phyloP scores from a whole-genome alignment of 2,113 vertebrate species.

The Argyrosomus japonicus region DNA sequence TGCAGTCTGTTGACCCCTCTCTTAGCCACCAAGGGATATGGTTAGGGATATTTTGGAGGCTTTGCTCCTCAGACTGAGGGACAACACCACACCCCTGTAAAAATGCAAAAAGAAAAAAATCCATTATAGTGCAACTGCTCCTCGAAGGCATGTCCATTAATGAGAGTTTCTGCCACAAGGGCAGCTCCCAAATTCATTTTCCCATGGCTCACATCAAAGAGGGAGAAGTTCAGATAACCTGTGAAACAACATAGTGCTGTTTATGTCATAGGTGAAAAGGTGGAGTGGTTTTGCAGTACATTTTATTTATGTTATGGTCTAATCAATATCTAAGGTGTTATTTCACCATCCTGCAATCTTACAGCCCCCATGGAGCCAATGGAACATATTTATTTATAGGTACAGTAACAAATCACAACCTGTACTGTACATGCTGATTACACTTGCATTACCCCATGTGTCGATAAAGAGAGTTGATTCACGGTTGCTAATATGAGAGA shows the following conservation, averaged over 20 bases:
- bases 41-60: conserved; percentile 29
- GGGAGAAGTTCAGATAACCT: conserved; percentile 24
- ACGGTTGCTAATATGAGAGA: conserved; percentile 63
- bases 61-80: conserved; percentile 38
- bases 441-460: conserved; percentile 45
- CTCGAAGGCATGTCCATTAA: conserved; percentile 38
- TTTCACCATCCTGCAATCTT: background rate
- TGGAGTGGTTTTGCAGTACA: conserved; percentile 3
- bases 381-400: conserved; percentile 32
- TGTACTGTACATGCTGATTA: conserved; percentile 40
- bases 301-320: conserved; percentile 6
- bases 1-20: conserved; percentile 42
- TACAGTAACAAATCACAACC: conserved; percentile 47
- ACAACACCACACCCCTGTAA: conserved; percentile 24
- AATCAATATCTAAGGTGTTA: conserved; percentile 18
- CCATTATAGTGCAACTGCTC: conserved; percentile 25
- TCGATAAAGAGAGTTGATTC: conserved; percentile 73
- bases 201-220: conserved; percentile 47
- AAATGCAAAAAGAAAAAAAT: conserved; percentile 21
- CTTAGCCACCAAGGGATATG: conserved; percentile 32
- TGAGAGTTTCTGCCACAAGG: conserved; percentile 36
- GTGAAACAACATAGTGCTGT: conserved; percentile 13
- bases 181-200: conserved; percentile 34
- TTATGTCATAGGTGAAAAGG: conserved; percentile 28
- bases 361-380: background rate